Percentiles rank a stretch among this genome's conserved stretches.
phyloP scores from a whole-genome alignment of 2,113 vertebrate genomes.

The Hydropotes inermis region DNA sequence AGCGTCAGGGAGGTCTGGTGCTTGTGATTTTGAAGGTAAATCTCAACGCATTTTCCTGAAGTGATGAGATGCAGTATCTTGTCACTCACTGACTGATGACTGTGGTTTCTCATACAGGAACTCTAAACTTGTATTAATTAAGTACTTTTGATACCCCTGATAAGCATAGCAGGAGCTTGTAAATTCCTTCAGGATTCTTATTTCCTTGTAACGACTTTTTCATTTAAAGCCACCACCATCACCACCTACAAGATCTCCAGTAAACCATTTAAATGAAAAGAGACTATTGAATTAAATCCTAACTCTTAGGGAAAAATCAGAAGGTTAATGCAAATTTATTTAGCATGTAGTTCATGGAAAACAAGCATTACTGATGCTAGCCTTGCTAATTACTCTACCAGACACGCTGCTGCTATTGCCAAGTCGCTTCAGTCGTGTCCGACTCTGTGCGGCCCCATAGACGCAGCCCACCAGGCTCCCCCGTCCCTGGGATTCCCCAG shows the following conservation, averaged over 20 bases:
- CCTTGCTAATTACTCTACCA: not conserved
- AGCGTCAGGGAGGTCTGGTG: not conserved
- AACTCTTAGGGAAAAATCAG: not conserved
- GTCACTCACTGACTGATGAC: not conserved
- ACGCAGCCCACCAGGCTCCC: too few relatives aligned
- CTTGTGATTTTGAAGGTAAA: not conserved
- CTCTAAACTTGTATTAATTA: not conserved
- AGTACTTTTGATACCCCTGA: not conserved
- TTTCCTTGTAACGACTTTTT: not conserved
- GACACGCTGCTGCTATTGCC: too few relatives aligned
- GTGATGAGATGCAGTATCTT: not conserved
- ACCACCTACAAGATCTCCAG: not conserved
- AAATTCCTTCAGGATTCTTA: not conserved
- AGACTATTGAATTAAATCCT: slow-evolving; percentile 3
- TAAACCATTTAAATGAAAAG: not conserved
- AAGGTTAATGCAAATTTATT: not conserved
- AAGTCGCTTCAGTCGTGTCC: too few relatives aligned
- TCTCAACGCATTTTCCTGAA: not conserved
- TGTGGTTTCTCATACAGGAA: not conserved
- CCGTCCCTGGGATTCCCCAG: too few relatives aligned
- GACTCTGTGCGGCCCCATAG: too few relatives aligned
- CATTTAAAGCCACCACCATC: not conserved
- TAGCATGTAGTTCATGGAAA: not conserved
- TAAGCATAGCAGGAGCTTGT: not conserved
- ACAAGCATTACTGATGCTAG: not conserved